Conservation (phyloP, 2,113 vertebrate species). For the Eira barbara region DNA sequence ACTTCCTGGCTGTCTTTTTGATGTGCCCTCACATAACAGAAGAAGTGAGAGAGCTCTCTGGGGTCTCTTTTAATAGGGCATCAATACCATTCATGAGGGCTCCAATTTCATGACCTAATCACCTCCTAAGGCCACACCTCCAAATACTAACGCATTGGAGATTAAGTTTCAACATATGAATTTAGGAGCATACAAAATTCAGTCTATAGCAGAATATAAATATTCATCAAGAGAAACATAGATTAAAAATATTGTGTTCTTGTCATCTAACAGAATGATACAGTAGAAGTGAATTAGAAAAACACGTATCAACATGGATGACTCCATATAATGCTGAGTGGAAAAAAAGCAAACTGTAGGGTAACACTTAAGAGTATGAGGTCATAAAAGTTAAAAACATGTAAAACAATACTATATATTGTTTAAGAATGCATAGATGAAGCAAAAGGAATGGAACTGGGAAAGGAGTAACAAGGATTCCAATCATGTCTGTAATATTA, state of each 20-base stretch:
- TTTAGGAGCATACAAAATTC: background rate
- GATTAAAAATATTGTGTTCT: background rate
- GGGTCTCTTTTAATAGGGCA: background rate
- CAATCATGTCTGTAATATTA: background rate
- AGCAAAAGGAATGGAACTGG: background rate
- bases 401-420: background rate
- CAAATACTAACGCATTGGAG: background rate
- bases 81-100: background rate
- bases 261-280: background rate
- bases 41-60: background rate
- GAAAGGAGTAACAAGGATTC: background rate
- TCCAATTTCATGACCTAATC: background rate
- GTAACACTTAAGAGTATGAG: background rate
- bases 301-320: background rate
- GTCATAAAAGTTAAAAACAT: background rate
- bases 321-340: background rate
- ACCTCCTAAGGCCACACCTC: background rate
- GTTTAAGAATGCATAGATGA: background rate
- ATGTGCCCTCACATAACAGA: background rate
- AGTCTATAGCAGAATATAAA: background rate
- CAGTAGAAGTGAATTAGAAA: background rate
- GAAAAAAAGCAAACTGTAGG: background rate
- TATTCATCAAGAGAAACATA: background rate
- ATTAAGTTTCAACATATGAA: background rate
- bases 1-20: background rate